These are phyloP conservation scores for Ichneumon xanthorius DNA, from an alignment of 2,888 invertebrate species.

Conservation along the genomic window DNA sequence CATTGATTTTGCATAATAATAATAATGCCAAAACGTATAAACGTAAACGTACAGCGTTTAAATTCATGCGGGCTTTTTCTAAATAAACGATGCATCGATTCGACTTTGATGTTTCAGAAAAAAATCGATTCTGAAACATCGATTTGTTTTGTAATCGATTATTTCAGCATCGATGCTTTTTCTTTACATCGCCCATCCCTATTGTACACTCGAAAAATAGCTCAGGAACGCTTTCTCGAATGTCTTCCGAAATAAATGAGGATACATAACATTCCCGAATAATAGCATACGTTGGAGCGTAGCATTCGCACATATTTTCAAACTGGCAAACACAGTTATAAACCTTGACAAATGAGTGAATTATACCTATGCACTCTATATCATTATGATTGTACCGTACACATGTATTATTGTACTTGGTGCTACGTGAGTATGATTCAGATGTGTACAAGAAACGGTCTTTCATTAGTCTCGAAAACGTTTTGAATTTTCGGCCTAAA, in stretches of 20 bases:
- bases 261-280: constrained; percentile 9
- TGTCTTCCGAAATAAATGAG: background rate
- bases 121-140: too few species aligned
- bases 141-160: too few species aligned
- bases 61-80: too few species aligned
- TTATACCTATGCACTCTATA: background rate
- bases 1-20: too few species aligned
- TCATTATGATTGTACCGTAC: constrained; percentile 7
- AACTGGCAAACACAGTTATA: constrained; percentile 5
- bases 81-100: too few species aligned
- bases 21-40: too few species aligned
- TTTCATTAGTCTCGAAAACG: constrained; percentile 22
- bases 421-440: constrained; percentile 14
- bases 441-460: constrained; percentile 16
- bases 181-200: too few species aligned
- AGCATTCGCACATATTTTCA: constrained; percentile 14
- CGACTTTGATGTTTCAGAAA: too few species aligned
- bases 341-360: constrained; percentile 13
- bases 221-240: constrained; percentile 1
- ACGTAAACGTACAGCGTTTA: too few species aligned
- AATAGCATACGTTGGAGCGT: background rate
- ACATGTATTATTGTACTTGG: constrained; percentile 15
- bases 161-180: too few species aligned
- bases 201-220: background rate
- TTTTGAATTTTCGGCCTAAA: constrained; percentile 8